Evolutionary conservation across 2,888 invertebrate species (phyloP).

Genomic region (Odiellus spinosus): DNA sequence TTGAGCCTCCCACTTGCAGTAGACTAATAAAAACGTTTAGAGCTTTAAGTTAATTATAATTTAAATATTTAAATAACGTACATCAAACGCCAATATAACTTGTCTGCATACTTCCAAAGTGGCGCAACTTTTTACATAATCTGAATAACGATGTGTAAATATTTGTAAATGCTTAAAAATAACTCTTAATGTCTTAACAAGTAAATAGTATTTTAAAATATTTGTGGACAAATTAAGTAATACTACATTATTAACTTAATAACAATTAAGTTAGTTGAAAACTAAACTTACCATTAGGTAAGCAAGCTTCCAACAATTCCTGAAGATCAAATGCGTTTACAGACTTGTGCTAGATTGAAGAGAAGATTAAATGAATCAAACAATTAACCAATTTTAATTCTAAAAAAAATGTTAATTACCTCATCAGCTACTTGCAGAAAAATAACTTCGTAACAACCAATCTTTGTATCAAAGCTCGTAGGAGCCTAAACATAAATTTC

Average conservation of each 20-base stretch:
- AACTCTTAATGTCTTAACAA: not conserved
- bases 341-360: slow-evolving; percentile 44
- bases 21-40: slow-evolving; percentile 17
- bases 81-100: slow-evolving; percentile 72
- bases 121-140: slow-evolving; percentile 85
- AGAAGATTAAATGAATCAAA: not conserved
- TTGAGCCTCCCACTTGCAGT: slow-evolving; percentile 58
- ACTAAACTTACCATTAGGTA: slow-evolving; percentile 53
- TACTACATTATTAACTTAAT: not conserved
- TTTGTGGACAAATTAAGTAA: too few species aligned
- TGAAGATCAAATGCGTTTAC: slow-evolving; percentile 81
- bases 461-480: slow-evolving; percentile 44
- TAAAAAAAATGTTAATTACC: too few species aligned
- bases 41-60: slow-evolving; percentile 2
- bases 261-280: too few species aligned
- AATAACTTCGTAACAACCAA: slow-evolving; percentile 72
- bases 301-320: slow-evolving; percentile 71
- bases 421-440: slow-evolving; percentile 80
- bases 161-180: not conserved
- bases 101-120: slow-evolving; percentile 81
- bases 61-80: slow-evolving; percentile 34
- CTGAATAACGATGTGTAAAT: slow-evolving; percentile 32
- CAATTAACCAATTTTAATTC: not conserved
- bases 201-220: not conserved
- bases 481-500: slow-evolving; percentile 49